These are phyloP conservation scores for Mycetomoellerius zeteki DNA, from an alignment of 1,140 invertebrate species.

Conservation along the genomic window DNA sequence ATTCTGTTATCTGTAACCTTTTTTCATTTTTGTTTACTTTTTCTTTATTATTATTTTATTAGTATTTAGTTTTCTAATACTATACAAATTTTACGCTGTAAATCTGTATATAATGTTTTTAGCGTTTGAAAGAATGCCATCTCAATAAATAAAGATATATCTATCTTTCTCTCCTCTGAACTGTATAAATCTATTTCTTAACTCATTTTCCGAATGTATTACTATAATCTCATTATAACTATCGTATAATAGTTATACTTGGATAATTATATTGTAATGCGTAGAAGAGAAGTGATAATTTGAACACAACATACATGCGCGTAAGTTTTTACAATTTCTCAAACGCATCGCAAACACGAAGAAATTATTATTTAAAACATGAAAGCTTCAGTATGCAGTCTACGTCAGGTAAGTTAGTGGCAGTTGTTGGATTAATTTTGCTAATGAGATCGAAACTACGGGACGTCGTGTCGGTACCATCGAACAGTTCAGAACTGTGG, in stretches of 20 bases:
- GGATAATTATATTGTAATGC: neutral
- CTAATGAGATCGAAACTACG: constrained; percentile 8
- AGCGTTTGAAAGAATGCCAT: no score
- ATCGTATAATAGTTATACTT: neutral
- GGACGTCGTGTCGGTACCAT: neutral
- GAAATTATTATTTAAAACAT: neutral
- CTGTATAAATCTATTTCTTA: neutral
- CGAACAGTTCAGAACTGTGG: neutral
- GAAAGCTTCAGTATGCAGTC: neutral
- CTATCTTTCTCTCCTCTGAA: neutral
- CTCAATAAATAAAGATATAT: no score
- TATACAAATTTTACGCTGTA: no score
- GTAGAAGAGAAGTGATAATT: neutral
- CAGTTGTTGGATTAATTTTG: constrained; percentile 19
- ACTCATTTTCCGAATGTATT: neutral
- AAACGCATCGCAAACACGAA: neutral
- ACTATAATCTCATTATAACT: neutral
- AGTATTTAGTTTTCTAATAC: no score
- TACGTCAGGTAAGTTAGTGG: neutral
- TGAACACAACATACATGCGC: neutral
- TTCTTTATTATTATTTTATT: no score
- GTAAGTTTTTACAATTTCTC: neutral
- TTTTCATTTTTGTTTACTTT: no score
- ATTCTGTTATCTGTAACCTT: no score
- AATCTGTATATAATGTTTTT: no score